These are phyloP conservation scores for Hirtodrosophila alboralis DNA, from an alignment of 2,888 invertebrate species.

Conservation along the genomic window DNA sequence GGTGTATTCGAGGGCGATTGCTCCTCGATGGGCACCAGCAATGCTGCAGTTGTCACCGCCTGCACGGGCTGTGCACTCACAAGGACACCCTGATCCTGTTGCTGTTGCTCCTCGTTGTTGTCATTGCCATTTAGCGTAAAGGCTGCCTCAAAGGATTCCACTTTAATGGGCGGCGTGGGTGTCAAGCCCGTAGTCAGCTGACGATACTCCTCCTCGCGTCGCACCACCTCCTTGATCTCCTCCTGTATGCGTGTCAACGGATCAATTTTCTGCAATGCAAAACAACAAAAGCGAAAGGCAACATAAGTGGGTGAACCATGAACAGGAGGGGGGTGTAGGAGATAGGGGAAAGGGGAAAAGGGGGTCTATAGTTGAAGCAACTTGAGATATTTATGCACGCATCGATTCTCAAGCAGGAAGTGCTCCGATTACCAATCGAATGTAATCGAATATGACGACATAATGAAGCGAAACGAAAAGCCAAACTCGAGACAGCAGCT, in stretches of 20 bases:
- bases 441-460: conserved; percentile 53
- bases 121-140: conserved; percentile 42
- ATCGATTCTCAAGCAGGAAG: conserved; percentile 39
- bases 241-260: conserved; percentile 93
- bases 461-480: conserved; percentile 18
- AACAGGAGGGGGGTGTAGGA: background rate
- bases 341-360: background rate
- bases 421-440: conserved; percentile 46
- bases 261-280: conserved; percentile 86
- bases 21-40: conserved; percentile 73
- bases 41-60: conserved; percentile 40
- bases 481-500: conserved; percentile 9
- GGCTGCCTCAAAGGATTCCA: conserved; percentile 39
- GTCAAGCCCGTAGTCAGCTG: conserved; percentile 83
- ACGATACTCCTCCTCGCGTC: conserved; percentile 92
- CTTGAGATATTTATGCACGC: conserved; percentile 2
- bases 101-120: conserved; percentile 19
- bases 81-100: conserved; percentile 44
- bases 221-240: conserved; percentile 94
- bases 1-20: conserved; percentile 65
- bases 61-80: conserved; percentile 60
- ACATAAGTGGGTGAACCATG: conserved; percentile 7
- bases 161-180: conserved; percentile 26
- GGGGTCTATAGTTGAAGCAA: conserved; percentile 11
- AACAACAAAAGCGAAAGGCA: background rate